These are phyloP conservation scores for Eriocheir sinensis DNA, from an alignment of 1,140 invertebrate species.

Conservation along the genomic window DNA sequence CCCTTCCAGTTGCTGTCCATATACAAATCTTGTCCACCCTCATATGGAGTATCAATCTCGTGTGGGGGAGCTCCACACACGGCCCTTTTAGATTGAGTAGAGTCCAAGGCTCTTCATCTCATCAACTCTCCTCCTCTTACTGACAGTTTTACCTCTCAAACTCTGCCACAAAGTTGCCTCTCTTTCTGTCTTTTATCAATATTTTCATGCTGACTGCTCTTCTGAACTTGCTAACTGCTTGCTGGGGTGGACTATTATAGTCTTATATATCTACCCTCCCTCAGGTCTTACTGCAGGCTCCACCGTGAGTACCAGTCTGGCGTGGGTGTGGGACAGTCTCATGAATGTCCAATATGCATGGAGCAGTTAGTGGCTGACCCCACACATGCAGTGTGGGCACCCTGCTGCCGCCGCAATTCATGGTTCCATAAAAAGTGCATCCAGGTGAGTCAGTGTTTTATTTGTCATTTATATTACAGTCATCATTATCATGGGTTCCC, in stretches of 20 bases:
- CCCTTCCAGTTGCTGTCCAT: no score
- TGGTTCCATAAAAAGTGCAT: conserved; percentile 86
- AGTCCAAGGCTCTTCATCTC: no score
- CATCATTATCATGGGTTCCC: no score
- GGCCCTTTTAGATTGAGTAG: no score
- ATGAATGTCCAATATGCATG: conserved; percentile 85
- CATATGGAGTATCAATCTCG: neutral
- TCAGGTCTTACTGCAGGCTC: conserved; percentile 85
- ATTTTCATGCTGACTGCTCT: no score
- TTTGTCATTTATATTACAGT: no score
- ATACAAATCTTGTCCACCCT: no score
- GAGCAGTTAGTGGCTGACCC: conserved; percentile 81
- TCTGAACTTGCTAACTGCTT: no score
- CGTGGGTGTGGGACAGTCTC: conserved; percentile 65
- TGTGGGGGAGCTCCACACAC: neutral
- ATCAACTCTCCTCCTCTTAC: no score
- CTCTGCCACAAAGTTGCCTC: no score
- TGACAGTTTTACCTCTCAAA: no score
- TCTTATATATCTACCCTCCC: conserved; percentile 45
- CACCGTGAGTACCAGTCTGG: conserved; percentile 84
- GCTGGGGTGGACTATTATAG: neutral
- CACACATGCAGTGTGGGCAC: conserved; percentile 83
- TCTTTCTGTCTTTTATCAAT: no score
- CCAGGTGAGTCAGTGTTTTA: conserved; percentile 84
- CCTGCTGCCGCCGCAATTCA: conserved; percentile 84